Evolutionary conservation across 2,113 vertebrate species (phyloP), one percentile per base, ranked within the genome.

Genomic region (Oryzias javanicus): DNA sequence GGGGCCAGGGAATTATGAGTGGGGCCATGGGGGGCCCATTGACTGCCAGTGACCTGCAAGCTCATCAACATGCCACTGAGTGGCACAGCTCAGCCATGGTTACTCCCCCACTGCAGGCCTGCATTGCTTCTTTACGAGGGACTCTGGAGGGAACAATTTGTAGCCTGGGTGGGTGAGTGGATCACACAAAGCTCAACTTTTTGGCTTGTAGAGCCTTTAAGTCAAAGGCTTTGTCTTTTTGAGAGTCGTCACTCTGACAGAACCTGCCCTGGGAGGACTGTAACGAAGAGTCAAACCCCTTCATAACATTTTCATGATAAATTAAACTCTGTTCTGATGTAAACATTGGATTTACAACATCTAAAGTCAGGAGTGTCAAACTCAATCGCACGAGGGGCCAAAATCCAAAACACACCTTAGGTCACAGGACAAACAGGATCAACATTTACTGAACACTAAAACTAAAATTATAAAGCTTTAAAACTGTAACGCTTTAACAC

Each of bases 61-160:
- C 86, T 89, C 87, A 90, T 91, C 86, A 87, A 88, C 83, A 88
- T 88, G 88, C 87, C 89, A 88, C 87, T 84, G 82, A 84, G 77
- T 85, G 84, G 78, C 84, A 86, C 66, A 82, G 79, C 64, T 62
- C 74, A 79, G 79, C 74, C 83, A 72, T 60, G 77, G 56, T 67
- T 78, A 74, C 81, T 79, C 83, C 81, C 86, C 81, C 78, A 75
- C 80, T 74, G 82, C 56, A 42, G 72, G 65, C 67, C 73, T 20
- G 79, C 85, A 86, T 88, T 90, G 86, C 88, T 86, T 80, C 77
- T 72, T 76, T 69, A 81, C 87, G 35, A 35, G 35, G 83, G 5
- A 44, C 78, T 70, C 49, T 49, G 69, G 80, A 74, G 70, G 55
- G 79, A 76, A 79, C 74, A 76, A 78, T 80, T 76, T 81, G 83